A percentile compares a stretch with the other conserved stretches of the same genome.
Evolutionary conservation across 2,888 invertebrate genomes (phyloP).

Genomic region (Mesorhabditis belari): DNA sequence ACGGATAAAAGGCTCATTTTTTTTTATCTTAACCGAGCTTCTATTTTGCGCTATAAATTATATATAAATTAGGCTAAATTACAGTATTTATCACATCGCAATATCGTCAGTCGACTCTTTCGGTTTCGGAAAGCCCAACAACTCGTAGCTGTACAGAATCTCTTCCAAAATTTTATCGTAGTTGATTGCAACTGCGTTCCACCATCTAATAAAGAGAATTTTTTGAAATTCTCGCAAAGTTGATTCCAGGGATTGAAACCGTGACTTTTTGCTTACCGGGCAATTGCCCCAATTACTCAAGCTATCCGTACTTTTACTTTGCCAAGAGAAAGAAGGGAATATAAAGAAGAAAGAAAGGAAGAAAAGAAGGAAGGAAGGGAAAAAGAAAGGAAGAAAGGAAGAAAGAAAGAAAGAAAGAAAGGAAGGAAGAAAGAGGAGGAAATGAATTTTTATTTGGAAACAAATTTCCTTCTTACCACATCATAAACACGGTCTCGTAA

Average conservation of each 20-base stretch:
- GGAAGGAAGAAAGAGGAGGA: too few species aligned
- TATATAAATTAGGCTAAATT: conserved; percentile 60
- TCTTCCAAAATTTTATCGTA: conserved; percentile 91
- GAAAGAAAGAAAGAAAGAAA: too few species aligned
- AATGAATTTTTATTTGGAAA: background rate
- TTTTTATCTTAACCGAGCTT: background rate
- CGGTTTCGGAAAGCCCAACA: conserved; percentile 93
- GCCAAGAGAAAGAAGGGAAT: too few species aligned
- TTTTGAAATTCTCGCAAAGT: too few species aligned
- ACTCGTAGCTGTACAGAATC: conserved; percentile 81
- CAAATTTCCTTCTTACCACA: conserved; percentile 20
- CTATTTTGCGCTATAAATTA: conserved; percentile 26
- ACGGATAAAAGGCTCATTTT: background rate
- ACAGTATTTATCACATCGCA: conserved; percentile 65
- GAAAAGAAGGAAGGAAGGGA: too few species aligned
- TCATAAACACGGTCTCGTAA: conserved; percentile 42
- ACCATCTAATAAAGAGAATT: conserved; percentile 63
- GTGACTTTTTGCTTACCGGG: too few species aligned
- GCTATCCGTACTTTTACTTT: too few species aligned
- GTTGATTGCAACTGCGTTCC: conserved; percentile 88
- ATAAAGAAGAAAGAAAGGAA: too few species aligned
- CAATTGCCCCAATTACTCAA: too few species aligned
- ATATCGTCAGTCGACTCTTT: conserved; percentile 89
- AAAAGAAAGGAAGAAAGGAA: too few species aligned
- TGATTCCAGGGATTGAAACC: too few species aligned